Conservation (phyloP, 2,113 vertebrate genomes). For the Tinamus guttatus region DNA sequence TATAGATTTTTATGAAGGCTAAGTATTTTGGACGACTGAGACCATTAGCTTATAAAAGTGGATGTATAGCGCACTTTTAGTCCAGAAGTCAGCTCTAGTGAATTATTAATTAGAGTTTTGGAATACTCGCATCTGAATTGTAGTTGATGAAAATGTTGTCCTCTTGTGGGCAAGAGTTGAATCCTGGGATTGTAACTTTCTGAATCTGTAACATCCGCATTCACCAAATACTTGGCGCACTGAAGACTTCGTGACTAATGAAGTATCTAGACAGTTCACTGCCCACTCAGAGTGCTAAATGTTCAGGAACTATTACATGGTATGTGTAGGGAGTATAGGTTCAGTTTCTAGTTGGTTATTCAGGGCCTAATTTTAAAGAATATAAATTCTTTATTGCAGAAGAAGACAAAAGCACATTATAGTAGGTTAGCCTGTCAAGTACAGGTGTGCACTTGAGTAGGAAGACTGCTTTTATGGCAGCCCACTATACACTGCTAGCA, state of each 20-base stretch:
- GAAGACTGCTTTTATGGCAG: not conserved
- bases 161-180: not conserved
- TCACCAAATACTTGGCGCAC: not conserved
- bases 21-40: not conserved
- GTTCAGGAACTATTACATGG: not conserved
- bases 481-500: fast-evolving
- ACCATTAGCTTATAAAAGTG: not conserved
- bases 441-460: fast-evolving
- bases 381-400: not conserved
- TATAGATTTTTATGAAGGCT: not conserved
- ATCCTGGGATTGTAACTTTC: not conserved
- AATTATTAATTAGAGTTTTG: not conserved
- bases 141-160: not conserved
- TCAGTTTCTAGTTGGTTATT: not conserved
- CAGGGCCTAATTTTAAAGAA: not conserved
- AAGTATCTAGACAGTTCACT: not conserved
- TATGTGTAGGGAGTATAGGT: not conserved
- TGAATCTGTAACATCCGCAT: not conserved
- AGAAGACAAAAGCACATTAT: no score
- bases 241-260: not conserved
- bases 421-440: no score
- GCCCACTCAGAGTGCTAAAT: not conserved
- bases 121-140: not conserved
- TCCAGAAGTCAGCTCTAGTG: not conserved
- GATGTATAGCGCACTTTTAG: no score